A percentile compares a stretch with the other conserved stretches of the same genome.
phyloP scores from a whole-genome alignment of 2,797 vertebrate species.

The Tiaroga cobitis region DNA sequence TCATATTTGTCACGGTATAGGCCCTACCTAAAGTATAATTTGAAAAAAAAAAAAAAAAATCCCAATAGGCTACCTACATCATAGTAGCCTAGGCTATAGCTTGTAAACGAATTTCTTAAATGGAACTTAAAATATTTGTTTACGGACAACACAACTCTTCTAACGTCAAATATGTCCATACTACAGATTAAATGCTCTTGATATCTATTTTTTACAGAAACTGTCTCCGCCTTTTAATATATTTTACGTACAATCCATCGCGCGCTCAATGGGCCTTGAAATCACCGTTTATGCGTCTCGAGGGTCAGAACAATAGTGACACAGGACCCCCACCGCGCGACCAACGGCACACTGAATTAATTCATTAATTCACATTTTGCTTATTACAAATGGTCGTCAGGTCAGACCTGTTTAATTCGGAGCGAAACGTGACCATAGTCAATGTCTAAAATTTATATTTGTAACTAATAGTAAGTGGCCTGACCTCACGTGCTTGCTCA shows the following conservation, averaged over 20 bases:
- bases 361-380: conserved; percentile 47
- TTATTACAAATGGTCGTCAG: conserved; percentile 15
- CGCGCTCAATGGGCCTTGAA: conserved; percentile 81
- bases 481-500: conserved; percentile 52
- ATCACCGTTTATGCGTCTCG: conserved; percentile 75
- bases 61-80: neutral
- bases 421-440: neutral
- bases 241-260: conserved; percentile 77
- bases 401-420: conserved; percentile 20
- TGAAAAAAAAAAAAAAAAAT: no score
- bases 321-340: conserved; percentile 72
- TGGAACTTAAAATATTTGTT: neutral
- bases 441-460: neutral
- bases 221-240: conserved; percentile 62
- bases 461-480: neutral
- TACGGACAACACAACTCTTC: neutral
- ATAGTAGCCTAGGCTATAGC: no score
- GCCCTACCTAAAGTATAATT: neutral
- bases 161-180: neutral
- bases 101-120: neutral
- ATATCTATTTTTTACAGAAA: conserved; percentile 42
- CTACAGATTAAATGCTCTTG: conserved; percentile 52
- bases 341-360: conserved; percentile 71
- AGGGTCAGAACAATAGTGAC: conserved; percentile 76
- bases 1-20: neutral